A percentile compares a stretch with the other conserved stretches of the same genome.
phyloP scores from a whole-genome alignment of 2,888 invertebrate species.

The Drosophila neotestacea region DNA sequence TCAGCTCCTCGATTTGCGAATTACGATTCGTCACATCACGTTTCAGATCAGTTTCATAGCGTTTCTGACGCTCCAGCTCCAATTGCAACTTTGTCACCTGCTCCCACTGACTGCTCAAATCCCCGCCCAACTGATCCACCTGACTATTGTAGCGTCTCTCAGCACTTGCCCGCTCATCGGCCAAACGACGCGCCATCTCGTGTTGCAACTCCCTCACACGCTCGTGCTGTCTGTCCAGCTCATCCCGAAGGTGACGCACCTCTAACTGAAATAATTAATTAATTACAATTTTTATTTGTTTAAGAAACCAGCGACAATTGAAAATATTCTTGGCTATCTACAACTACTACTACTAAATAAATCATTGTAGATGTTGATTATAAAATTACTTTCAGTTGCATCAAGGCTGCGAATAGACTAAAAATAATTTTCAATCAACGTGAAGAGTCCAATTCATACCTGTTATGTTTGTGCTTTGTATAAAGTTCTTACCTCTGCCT shows the following conservation, averaged over 20 bases:
- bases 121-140: constrained; percentile 92
- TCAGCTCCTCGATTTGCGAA: constrained; percentile 91
- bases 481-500: constrained; percentile 86
- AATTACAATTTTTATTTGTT: neutral
- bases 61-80: constrained; percentile 92
- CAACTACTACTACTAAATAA: too few relatives aligned
- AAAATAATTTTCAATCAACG: neutral
- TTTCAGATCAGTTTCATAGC: constrained; percentile 91
- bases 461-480: neutral
- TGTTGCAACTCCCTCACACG: constrained; percentile 91
- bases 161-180: constrained; percentile 90
- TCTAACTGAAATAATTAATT: constrained; percentile 85
- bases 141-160: constrained; percentile 91
- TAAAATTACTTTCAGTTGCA: too few relatives aligned
- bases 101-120: constrained; percentile 93
- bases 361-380: too few relatives aligned
- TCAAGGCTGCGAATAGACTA: neutral
- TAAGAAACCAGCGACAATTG: too few relatives aligned
- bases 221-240: constrained; percentile 91
- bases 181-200: constrained; percentile 90
- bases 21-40: constrained; percentile 92
- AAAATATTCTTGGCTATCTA: too few relatives aligned
- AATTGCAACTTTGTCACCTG: constrained; percentile 91
- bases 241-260: constrained; percentile 91
- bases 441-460: neutral